A percentile compares a stretch with the other conserved stretches of the same genome.
These are phyloP conservation scores for Ciconia stormi DNA, from an alignment of 2,113 vertebrate genomes.

Conservation along the genomic window DNA sequence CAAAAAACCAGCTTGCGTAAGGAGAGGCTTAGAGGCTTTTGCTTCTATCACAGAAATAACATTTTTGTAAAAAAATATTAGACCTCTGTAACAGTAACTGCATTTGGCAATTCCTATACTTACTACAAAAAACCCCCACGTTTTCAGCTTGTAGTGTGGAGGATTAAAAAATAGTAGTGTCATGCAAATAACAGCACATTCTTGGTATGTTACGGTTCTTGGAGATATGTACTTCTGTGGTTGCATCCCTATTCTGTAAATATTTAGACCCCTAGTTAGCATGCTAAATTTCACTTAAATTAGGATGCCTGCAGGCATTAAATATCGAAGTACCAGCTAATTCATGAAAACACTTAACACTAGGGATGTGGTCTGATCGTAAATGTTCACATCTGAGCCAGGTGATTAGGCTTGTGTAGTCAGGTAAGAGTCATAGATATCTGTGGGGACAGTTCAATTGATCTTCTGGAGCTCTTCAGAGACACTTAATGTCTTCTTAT, in stretches of 20 bases:
- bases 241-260: not conserved
- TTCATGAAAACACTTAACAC: not conserved
- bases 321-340: not conserved
- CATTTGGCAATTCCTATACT: not conserved
- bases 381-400: not conserved
- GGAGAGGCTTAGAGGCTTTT: not conserved
- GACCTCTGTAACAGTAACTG: not conserved
- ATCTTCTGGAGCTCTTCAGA: not conserved
- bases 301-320: not conserved
- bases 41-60: not conserved
- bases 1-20: not conserved
- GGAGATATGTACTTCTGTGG: not conserved
- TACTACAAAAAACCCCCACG: rapidly evolving
- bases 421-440: not conserved
- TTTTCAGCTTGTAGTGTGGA: not conserved
- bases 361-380: not conserved
- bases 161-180: not conserved
- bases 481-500: not conserved
- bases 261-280: not conserved
- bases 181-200: not conserved
- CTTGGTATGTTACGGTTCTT: not conserved
- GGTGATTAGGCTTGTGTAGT: not conserved
- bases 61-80: not conserved
- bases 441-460: not conserved
- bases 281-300: not conserved